phyloP scores from a whole-genome alignment of 2,113 vertebrate species.

The Mohoua ochrocephala region DNA sequence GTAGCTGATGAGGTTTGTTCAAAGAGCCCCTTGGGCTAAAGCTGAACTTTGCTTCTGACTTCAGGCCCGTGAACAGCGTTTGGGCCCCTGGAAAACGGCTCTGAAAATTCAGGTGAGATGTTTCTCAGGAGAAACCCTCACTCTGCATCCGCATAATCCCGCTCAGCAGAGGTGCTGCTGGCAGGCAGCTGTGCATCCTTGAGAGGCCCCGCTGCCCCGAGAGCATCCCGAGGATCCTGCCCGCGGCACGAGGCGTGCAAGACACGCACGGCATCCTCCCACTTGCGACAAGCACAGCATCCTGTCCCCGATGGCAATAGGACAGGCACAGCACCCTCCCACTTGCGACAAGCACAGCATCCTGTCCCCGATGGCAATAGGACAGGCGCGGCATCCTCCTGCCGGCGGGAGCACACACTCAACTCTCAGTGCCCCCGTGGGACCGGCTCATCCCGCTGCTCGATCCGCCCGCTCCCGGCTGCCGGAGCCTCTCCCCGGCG shows the following conservation, averaged over 20 bases:
- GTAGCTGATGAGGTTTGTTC: neutral
- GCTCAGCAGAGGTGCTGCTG: neutral
- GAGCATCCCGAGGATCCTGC: neutral
- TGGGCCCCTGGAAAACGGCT: neutral
- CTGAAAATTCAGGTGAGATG: neutral
- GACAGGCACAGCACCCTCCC: neutral
- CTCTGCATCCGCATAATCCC: neutral
- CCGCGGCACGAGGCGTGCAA: rapidly evolving
- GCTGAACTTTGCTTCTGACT: neutral
- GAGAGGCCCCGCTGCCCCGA: rapidly evolving
- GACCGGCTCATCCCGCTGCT: rapidly evolving
- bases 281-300: neutral
- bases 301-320: neutral
- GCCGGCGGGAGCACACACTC: neutral
- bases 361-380: neutral
- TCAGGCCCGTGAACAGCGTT: neutral
- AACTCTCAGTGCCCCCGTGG: neutral
- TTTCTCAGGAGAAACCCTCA: neutral
- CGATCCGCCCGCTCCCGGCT: too few species aligned
- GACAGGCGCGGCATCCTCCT: neutral
- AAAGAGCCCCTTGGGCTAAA: neutral
- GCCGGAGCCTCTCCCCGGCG: neutral
- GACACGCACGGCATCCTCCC: neutral
- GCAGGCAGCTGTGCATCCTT: rapidly evolving
- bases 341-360: neutral